A percentile compares a stretch with the other conserved stretches of the same genome.
phyloP scores from a whole-genome alignment of 1,140 invertebrate species.

The Mizuhopecten yessoensis region DNA sequence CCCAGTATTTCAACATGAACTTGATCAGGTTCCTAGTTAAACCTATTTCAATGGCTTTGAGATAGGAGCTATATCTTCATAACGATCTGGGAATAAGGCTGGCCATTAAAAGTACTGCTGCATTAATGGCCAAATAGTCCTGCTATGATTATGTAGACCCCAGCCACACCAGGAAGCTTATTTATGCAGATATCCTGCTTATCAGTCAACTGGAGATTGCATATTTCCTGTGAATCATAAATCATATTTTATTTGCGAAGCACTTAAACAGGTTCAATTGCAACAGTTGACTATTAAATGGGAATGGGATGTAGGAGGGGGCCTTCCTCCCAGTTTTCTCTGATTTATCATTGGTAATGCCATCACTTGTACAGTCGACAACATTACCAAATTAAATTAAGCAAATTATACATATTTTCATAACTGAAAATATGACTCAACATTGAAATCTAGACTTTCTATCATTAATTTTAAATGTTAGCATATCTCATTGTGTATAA shows the following conservation, averaged over 20 bases:
- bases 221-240: conserved; percentile 26
- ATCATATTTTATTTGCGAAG: conserved; percentile 4
- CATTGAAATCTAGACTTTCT: background rate
- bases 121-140: background rate
- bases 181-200: background rate
- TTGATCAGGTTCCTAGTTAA: background rate
- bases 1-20: background rate
- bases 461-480: too few relatives aligned
- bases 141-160: background rate
- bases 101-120: background rate
- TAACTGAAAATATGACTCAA: background rate
- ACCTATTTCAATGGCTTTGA: background rate
- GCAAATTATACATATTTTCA: background rate
- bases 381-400: background rate
- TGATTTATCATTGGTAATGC: conserved; percentile 24
- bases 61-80: background rate
- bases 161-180: background rate
- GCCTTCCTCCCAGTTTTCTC: background rate
- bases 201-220: conserved; percentile 1
- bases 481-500: too few relatives aligned
- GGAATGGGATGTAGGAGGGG: background rate
- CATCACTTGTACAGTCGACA: background rate
- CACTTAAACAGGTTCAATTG: conserved; percentile 19
- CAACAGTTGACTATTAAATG: background rate
- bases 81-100: background rate